Evolutionary conservation across 30 jellyfish, hydroid and myxozoan species (phyloP), one percentile per base, ranked within the genome.

Genomic region (Hydra vulgaris): DNA sequence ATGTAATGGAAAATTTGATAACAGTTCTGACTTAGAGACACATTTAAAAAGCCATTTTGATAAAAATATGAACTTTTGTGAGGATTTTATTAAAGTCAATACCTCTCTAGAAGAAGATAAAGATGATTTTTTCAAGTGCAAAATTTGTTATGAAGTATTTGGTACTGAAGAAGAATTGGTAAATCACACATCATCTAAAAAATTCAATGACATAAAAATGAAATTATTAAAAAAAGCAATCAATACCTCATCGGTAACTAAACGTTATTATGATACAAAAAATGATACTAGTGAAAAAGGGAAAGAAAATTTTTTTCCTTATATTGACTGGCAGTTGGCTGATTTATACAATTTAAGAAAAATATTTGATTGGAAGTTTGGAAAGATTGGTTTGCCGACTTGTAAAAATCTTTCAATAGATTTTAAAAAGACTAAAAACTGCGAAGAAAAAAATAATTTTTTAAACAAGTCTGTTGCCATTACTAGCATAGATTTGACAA

Each of bases 281-380:
- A 8, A 15, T 12, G 15, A 27, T 21, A 15, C 16, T 0, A 0
- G 52, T 8, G 66, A 5, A 19, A 12, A 21, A 24, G 18, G 21
- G 7, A 15, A 23, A 73, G 73, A 7, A 25, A 17, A 70, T 8
- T 68, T 68, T 73, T 74, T 74, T 26, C 22, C 81, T 20, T 15
- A 69, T 54, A 22, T 61, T n/a, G 85, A 78, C 24, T 78, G 85
- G 85, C 26, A 78, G 16, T 23, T 78, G 21, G 85, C 82, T 7
- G 53, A 53, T 12, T n/a, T 8, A 53, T 78, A 78, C 18, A 23
- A 78, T 74, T 17, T 78, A 23, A 78, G 67, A 61, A 66, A 61
- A 54, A 0, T 78, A 21, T 78, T 78, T 20, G 15, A 68, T 7
- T 68, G 75, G 75, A 68, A n/a, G 75, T 68, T 68, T 20, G 75